Conservation (phyloP, 2,797 vertebrate species). For the Mallotus villosus region DNA sequence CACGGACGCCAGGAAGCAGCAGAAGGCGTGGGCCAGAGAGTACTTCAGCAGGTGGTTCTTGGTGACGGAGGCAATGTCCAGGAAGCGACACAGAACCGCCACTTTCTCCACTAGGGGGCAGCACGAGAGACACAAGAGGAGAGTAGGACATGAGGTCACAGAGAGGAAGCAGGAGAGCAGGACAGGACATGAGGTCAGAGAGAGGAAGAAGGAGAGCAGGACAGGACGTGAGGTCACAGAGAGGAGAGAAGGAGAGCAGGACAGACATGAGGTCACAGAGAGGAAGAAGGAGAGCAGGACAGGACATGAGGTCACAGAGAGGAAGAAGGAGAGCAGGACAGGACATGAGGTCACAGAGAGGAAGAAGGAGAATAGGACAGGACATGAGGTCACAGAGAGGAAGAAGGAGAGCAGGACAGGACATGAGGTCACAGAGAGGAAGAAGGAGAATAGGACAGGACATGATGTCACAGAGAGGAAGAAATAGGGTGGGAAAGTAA, state of each 20-base stretch:
- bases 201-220: background rate
- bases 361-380: too few species aligned
- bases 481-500: too few species aligned
- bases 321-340: too few species aligned
- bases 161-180: background rate
- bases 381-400: background rate
- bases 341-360: background rate
- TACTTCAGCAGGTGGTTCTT: slow-evolving; percentile 98
- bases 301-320: background rate
- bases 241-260: background rate
- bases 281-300: too few species aligned
- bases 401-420: too few species aligned
- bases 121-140: slow-evolving; percentile 3
- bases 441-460: background rate
- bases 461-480: background rate
- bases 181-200: background rate
- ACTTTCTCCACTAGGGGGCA: slow-evolving; percentile 90
- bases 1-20: slow-evolving; percentile 94
- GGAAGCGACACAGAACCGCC: slow-evolving; percentile 93
- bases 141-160: background rate
- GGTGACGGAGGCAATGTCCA: slow-evolving; percentile 95
- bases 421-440: background rate
- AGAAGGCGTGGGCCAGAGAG: slow-evolving; percentile 94
- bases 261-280: background rate
- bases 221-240: background rate